Evolutionary conservation across 2,888 invertebrate species (phyloP).

Genomic region (Schrankia costaestrigalis): DNA sequence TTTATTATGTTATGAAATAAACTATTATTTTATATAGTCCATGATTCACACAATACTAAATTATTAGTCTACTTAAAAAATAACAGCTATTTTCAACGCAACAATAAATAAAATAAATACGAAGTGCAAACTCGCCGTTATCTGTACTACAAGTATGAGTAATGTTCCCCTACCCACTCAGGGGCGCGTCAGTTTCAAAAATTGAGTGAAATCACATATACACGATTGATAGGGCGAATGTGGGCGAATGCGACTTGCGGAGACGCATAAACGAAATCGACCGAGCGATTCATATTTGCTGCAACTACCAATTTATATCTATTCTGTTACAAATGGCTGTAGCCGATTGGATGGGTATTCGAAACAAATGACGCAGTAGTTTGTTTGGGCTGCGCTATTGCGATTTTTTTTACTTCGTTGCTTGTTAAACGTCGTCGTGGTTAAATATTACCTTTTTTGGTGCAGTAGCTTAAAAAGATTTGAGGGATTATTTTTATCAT

Average conservation of each 20-base stretch:
- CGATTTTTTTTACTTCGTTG: slow-evolving; percentile 21
- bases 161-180: slow-evolving; percentile 51
- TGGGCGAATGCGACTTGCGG: slow-evolving; percentile 38
- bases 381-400: slow-evolving; percentile 30
- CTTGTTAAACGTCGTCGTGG: no score
- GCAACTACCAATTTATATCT: slow-evolving; percentile 71
- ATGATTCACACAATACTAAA: no score
- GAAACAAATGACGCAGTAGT: slow-evolving; percentile 65
- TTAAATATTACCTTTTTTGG: background rate
- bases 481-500: no score
- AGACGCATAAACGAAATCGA: slow-evolving; percentile 44
- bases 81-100: no score
- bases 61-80: no score
- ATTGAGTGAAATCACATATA: slow-evolving; percentile 78
- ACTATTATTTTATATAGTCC: no score
- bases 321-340: slow-evolving; percentile 68
- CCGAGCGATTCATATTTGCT: slow-evolving; percentile 61
- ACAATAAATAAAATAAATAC: slow-evolving; percentile 36
- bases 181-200: slow-evolving; percentile 77
- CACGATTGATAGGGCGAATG: slow-evolving; percentile 67
- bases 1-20: no score
- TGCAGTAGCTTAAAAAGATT: no score
- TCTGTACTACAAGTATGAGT: slow-evolving; percentile 67
- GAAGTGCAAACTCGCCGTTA: slow-evolving; percentile 42
- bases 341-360: slow-evolving; percentile 64